Conservation (phyloP, 2,888 invertebrate genomes). For the Macaria liturata region DNA sequence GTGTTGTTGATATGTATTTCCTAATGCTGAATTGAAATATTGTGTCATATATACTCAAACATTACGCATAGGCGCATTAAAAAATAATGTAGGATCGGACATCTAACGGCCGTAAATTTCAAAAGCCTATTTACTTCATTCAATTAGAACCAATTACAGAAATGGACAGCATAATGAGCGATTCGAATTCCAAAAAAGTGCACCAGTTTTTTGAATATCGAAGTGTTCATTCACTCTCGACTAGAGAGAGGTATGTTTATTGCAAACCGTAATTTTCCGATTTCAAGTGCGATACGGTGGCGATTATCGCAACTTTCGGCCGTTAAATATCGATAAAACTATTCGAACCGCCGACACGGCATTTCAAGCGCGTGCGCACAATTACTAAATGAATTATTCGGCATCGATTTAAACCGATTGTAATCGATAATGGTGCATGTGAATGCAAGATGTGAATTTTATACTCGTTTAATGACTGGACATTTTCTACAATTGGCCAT, state of each 20-base stretch:
- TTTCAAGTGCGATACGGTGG: constrained; percentile 57
- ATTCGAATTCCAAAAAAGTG: constrained; percentile 10
- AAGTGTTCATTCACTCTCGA: constrained; percentile 5
- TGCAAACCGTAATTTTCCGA: constrained; percentile 29
- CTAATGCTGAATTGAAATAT: too few relatives aligned
- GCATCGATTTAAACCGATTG: constrained; percentile 69
- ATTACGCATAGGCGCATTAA: too few relatives aligned
- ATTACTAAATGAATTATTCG: constrained; percentile 54
- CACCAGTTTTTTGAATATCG: neutral
- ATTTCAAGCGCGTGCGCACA: constrained; percentile 65
- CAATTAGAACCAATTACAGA: neutral
- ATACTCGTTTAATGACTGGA: constrained; percentile 35
- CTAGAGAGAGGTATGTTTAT: constrained; percentile 24
- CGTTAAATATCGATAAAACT: constrained; percentile 52
- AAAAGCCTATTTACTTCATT: too few relatives aligned
- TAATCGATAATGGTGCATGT: constrained; percentile 72
- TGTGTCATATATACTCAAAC: too few relatives aligned
- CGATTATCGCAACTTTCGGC: constrained; percentile 62
- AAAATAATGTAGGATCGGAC: too few relatives aligned
- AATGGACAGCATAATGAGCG: constrained; percentile 9
- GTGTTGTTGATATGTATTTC: too few relatives aligned
- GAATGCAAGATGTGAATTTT: constrained; percentile 63
- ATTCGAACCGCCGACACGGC: constrained; percentile 29
- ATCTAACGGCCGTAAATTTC: too few relatives aligned
- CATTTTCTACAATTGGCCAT: constrained; percentile 13